Base-by-base conservation (phyloP, 2,797 vertebrate genomes). In the Pangasius sanitwongsei region DNA sequence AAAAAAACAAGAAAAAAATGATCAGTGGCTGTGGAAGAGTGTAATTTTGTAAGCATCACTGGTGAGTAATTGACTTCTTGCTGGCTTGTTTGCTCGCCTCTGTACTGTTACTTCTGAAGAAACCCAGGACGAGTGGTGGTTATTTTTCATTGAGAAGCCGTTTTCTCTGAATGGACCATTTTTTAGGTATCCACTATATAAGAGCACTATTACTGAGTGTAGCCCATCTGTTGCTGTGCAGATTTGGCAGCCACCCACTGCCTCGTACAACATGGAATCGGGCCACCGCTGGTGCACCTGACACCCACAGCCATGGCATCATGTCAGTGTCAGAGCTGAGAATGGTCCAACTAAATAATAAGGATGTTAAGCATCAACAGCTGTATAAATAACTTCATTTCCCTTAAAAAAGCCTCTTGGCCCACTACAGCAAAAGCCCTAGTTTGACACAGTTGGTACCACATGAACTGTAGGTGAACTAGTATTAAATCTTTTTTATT, bases 211-310 rank as follows among this genome's bases (percentile, higher is more conserved):
- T 55, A 67, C 67, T 8, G 61, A 67, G 7, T 84, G 61, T 67
- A 67, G 63, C 63, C 41, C 41, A 67, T 84, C 15, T 84, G 83
- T 84, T 84, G 83, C 61, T 50, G 83, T 84, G 63, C 83, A 84
- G 83, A 84, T 84, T 67, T 84, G 83, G 44, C 63, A 84, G 28
- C 82, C 41, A 31, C 28, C 61, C 15, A 12, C 55, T 48, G n/a
- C n/a, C n/a, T 69, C 11, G 44, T 69, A 34, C 44, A 69, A 34
- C n/a, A 53, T 53, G 83, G 83, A 85, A 70, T 8, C 2, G 67
- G 65, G 50, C 48, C 83, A 85, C 50, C 6, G 12, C 20, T 70
- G 65, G n/a, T 55, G 20, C 67, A 85, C 67, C 83, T 72, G 83
- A 85, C 48, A 55, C 67, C 44, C 50, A 41, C 20, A 25, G 16